Conservation (phyloP, 2,797 vertebrate genomes). For the Gadopsis bispinosus region DNA sequence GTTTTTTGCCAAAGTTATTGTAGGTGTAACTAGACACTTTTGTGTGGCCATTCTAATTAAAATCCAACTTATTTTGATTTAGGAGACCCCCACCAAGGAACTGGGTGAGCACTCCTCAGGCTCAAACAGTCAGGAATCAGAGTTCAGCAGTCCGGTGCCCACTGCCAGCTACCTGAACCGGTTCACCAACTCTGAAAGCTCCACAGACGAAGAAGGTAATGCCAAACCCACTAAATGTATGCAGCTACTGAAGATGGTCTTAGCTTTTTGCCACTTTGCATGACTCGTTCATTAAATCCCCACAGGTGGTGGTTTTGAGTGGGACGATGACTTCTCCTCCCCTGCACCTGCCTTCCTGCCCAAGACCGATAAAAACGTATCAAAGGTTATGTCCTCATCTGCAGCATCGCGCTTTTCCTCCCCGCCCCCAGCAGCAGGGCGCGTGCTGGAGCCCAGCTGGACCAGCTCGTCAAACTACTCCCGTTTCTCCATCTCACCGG, state of each 20-base stretch:
- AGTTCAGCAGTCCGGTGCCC: slow-evolving; percentile 81
- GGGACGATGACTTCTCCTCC: slow-evolving; percentile 97
- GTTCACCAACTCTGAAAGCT: slow-evolving; percentile 95
- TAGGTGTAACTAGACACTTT: neutral
- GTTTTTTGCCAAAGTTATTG: neutral
- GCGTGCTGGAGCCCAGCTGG: slow-evolving; percentile 88
- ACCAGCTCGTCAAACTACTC: slow-evolving; percentile 87
- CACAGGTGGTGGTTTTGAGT: slow-evolving; percentile 95
- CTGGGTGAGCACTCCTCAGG: slow-evolving; percentile 86
- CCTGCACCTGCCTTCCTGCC: slow-evolving; percentile 88
- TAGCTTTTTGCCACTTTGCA: no score
- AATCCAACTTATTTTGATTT: slow-evolving; percentile 14
- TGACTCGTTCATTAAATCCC: neutral
- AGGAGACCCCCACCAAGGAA: slow-evolving; percentile 99
- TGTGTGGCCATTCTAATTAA: neutral
- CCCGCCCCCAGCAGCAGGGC: slow-evolving; percentile 84
- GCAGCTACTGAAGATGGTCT: neutral
- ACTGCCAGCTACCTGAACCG: slow-evolving; percentile 88
- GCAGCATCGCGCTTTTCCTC: slow-evolving; percentile 87
- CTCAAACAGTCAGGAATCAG: slow-evolving; percentile 83
- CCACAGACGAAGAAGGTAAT: slow-evolving; percentile 98
- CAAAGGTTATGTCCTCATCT: slow-evolving; percentile 79
- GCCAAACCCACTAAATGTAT: neutral
- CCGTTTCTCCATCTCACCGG: slow-evolving; percentile 96
- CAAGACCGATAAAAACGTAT: slow-evolving; percentile 84